Percentiles rank a stretch among this genome's conserved stretches.
Conservation (phyloP, 2,888 invertebrate genomes). For the Perithous albicinctus region DNA sequence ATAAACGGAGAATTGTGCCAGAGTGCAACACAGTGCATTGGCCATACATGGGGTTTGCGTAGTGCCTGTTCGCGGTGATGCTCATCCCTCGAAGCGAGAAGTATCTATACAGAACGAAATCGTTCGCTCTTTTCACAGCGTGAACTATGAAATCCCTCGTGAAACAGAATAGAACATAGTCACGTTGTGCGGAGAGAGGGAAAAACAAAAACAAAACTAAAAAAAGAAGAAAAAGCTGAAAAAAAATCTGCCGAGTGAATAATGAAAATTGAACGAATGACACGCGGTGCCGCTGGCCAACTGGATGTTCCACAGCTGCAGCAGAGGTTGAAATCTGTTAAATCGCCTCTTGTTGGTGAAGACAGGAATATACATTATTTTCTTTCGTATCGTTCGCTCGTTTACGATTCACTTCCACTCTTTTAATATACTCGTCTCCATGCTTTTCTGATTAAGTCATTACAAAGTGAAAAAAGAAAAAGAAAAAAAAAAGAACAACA, state of each 20-base stretch:
- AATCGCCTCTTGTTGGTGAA: constrained; percentile 32
- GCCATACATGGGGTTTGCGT: constrained; percentile 57
- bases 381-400: constrained; percentile 31
- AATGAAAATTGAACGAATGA: constrained; percentile 67
- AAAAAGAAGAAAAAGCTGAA: background rate
- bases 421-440: background rate
- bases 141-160: constrained; percentile 63
- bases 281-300: constrained; percentile 7
- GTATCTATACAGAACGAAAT: constrained; percentile 50
- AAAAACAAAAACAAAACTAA: background rate
- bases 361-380: constrained; percentile 30
- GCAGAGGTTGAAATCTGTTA: constrained; percentile 50
- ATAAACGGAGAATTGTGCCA: constrained; percentile 59
- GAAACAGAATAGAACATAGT: constrained; percentile 53
- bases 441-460: constrained; percentile 32
- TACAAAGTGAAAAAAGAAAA: too few relatives aligned
- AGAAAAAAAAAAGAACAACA: too few relatives aligned
- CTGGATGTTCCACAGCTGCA: constrained; percentile 6
- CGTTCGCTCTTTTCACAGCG: constrained; percentile 64
- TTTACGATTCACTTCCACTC: constrained; percentile 10
- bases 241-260: constrained; percentile 58
- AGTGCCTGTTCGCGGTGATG: constrained; percentile 64
- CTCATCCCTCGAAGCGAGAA: constrained; percentile 61
- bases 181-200: background rate
- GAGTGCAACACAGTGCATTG: constrained; percentile 55